Evolutionary conservation across 1,140 invertebrate species (phyloP), one percentile per base, ranked within the genome.

Genomic region (Brachionus plicatilis): DNA sequence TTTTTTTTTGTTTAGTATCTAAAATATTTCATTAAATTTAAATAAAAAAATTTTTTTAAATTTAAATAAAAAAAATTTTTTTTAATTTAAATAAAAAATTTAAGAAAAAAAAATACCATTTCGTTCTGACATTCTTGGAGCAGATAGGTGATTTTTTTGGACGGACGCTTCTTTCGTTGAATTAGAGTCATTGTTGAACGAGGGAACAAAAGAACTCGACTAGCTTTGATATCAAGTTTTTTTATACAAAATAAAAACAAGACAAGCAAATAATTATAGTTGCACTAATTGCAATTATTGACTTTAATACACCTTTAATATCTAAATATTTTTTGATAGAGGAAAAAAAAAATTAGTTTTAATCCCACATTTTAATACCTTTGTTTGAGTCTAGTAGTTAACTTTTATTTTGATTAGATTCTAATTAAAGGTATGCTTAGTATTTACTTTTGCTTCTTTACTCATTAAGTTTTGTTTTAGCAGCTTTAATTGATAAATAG

Each of bases 221-320:
- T 75, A 75, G 20, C 41, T 75, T 75, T n/a, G 5, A 43, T 75
- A 43, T 45, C 8, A 43, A 75, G 20, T 20, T 75, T 45, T 75
- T 45, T 41, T 43, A 17, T 68, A 29, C 33, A 5, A 12, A 14
- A 33, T 68, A 66, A 29, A 33, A 14, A 7, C 17, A 17, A 72
- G 17, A 72, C 29, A 72, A 68, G 33, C 66, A 68, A 68, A 68
- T 41, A 68, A 68, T 68, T 68, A 68, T 33, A 68, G 27, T 68
- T 68, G 27, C 66, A 68, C 12, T 41, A 72, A 72, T 72, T 72
- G 68, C 68, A 72, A 72, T 72, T 72, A 72, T 72, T 72, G 68
- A 72, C 68, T 72, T 72, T 72, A 72, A 72, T 72, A 72, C 68
- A 72, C 68, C 68, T 72, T 68, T 68, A 68, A 33, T 68, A 68